These are phyloP conservation scores for Toxotes lorentzi DNA, from an alignment of 2,797 vertebrate species.

Conservation along the genomic window DNA sequence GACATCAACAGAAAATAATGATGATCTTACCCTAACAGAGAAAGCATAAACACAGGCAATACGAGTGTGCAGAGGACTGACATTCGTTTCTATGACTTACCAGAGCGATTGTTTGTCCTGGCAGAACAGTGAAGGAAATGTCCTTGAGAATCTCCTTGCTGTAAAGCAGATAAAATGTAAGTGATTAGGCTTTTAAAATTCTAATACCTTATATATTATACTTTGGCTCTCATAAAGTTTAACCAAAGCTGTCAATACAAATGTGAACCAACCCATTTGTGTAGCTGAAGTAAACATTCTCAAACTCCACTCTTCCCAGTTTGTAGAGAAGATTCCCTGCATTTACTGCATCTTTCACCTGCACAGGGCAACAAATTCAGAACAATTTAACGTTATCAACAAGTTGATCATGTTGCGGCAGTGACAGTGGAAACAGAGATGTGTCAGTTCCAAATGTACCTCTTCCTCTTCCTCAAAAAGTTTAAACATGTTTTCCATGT, in stretches of 20 bases:
- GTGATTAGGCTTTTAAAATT: not conserved
- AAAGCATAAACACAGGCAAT: not conserved
- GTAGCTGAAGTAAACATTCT: conserved; percentile 95
- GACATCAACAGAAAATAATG: not conserved
- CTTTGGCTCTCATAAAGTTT: not conserved
- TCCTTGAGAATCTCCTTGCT: conserved; percentile 93
- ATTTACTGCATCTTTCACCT: conserved; percentile 92
- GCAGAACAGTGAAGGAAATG: conserved; percentile 93
- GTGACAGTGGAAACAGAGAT: not conserved
- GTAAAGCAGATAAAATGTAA: not conserved
- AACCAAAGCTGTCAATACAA: not conserved
- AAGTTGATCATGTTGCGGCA: accelerated
- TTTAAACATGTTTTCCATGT: conserved; percentile 99
- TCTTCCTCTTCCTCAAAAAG: conserved; percentile 92
- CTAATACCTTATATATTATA: too few relatives aligned
- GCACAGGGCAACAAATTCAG: not conserved
- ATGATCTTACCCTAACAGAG: not conserved
- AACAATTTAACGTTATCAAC: accelerated
- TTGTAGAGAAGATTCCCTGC: conserved; percentile 86
- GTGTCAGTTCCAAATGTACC: conserved; percentile 71
- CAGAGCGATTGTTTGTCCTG: conserved; percentile 94
- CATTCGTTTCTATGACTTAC: conserved; percentile 78
- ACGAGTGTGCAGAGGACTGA: not conserved
- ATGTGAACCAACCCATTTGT: conserved; percentile 84
- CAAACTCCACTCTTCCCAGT: conserved; percentile 91